Evolutionary conservation across 2,113 vertebrate genomes (phyloP).

Genomic region (Colaptes auratus): DNA sequence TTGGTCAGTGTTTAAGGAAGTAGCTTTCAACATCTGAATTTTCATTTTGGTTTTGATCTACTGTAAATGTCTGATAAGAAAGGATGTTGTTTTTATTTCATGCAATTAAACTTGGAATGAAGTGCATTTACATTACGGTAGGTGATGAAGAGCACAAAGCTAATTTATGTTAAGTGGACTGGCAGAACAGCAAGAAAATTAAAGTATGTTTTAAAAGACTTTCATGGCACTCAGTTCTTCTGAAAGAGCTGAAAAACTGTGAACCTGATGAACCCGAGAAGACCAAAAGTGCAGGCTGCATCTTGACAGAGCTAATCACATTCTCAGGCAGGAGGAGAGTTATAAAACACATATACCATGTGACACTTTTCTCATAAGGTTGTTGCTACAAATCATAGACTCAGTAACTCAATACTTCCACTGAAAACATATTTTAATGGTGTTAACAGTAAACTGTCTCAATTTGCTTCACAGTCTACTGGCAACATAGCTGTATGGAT

Average conservation of each 20-base stretch:
- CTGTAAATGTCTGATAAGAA: constrained; percentile 22
- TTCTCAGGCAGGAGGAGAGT: not conserved
- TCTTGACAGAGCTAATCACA: not conserved
- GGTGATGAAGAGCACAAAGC: not conserved
- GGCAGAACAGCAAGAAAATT: not conserved
- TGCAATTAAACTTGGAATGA: not conserved
- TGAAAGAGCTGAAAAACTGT: not conserved
- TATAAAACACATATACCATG: not conserved
- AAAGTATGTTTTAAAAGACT: constrained; percentile 7
- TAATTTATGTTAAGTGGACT: not conserved
- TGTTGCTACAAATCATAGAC: not conserved
- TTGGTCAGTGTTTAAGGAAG: constrained; percentile 74
- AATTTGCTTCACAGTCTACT: not conserved
- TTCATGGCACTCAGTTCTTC: constrained; percentile 1
- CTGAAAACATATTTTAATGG: constrained; percentile 19
- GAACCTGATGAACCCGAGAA: not conserved
- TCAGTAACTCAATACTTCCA: not conserved
- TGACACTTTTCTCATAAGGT: not conserved
- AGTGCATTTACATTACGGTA: not conserved
- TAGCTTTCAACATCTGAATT: constrained; percentile 63
- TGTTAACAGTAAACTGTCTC: not conserved
- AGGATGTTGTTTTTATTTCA: not conserved
- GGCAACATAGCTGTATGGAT: not conserved
- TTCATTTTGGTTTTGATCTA: constrained; percentile 53
- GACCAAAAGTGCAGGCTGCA: not conserved